Conservation (phyloP, 2,797 vertebrate genomes). For the Syngnathus rostellatus region DNA sequence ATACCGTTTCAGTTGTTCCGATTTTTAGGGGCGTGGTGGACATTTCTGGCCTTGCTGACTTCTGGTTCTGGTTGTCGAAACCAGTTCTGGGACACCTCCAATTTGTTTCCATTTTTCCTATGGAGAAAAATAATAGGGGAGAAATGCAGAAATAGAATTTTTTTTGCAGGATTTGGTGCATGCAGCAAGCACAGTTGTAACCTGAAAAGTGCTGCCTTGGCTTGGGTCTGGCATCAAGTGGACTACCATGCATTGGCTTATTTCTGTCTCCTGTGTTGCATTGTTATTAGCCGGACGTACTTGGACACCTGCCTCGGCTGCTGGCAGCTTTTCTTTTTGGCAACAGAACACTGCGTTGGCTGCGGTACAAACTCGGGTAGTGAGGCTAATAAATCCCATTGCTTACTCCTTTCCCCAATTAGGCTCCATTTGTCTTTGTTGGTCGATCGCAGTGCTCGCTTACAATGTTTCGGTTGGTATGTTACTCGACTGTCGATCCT, state of each 20-base stretch:
- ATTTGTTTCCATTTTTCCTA: too few species aligned
- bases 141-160: too few species aligned
- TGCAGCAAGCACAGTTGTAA: too few species aligned
- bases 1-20: too few species aligned
- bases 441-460: conserved; percentile 34
- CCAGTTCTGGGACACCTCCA: too few species aligned
- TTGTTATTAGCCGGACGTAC: conserved; percentile 45
- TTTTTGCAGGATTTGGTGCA: too few species aligned
- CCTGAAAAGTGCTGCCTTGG: conserved; percentile 1
- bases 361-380: conserved; percentile 45
- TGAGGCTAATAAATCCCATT: conserved; percentile 43
- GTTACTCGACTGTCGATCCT: conserved; percentile 78
- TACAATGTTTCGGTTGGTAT: conserved; percentile 62
- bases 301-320: conserved; percentile 49
- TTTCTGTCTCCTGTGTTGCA: conserved; percentile 24
- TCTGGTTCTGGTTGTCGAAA: too few species aligned
- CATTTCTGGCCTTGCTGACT: too few species aligned
- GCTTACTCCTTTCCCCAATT: conserved; percentile 14
- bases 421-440: conserved; percentile 36
- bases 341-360: conserved; percentile 47
- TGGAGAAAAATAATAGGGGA: too few species aligned
- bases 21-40: too few species aligned
- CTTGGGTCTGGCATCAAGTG: conserved; percentile 24
- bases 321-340: conserved; percentile 51
- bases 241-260: conserved; percentile 16